Conservation (phyloP, 1,140 invertebrate species). For the Chironomus striatipennis region DNA sequence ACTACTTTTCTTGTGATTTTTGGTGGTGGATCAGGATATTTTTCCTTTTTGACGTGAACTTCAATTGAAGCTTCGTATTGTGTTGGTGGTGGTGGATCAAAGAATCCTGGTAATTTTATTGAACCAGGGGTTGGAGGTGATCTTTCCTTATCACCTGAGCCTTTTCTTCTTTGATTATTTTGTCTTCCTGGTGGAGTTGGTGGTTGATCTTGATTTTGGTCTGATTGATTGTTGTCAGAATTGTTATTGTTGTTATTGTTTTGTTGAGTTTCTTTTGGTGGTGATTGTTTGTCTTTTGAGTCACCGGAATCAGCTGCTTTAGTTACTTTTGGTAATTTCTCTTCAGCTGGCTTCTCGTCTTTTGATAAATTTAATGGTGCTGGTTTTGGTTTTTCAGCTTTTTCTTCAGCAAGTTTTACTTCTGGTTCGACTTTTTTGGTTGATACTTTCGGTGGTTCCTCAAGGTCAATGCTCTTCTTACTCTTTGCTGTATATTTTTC, state of each 20-base stretch:
- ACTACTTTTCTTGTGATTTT: conserved; percentile 36
- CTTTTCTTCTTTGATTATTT: not conserved
- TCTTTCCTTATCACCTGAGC: not conserved
- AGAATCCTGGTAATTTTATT: conserved; percentile 36
- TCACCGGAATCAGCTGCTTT: conserved; percentile 12
- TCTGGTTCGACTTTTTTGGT: no score
- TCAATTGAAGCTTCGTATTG: conserved; percentile 39
- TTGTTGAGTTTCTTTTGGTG: not conserved
- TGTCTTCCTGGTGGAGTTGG: not conserved
- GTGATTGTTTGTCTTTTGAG: not conserved
- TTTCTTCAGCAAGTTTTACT: not conserved
- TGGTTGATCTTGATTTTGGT: not conserved
- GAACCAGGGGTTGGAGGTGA: not conserved
- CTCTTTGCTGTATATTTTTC: not conserved
- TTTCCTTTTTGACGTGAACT: conserved; percentile 35
- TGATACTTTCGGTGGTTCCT: not conserved
- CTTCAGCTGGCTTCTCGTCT: not conserved
- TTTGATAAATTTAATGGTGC: not conserved
- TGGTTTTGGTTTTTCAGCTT: not conserved
- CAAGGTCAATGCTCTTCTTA: not conserved
- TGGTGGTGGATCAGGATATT: conserved; percentile 31
- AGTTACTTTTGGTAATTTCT: not conserved
- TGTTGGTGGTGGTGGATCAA: conserved; percentile 38
- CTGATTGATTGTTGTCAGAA: not conserved
- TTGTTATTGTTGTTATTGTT: not conserved